phyloP scores from a whole-genome alignment of 2,113 vertebrate species.

The Periophthalmodon schlosseri region DNA sequence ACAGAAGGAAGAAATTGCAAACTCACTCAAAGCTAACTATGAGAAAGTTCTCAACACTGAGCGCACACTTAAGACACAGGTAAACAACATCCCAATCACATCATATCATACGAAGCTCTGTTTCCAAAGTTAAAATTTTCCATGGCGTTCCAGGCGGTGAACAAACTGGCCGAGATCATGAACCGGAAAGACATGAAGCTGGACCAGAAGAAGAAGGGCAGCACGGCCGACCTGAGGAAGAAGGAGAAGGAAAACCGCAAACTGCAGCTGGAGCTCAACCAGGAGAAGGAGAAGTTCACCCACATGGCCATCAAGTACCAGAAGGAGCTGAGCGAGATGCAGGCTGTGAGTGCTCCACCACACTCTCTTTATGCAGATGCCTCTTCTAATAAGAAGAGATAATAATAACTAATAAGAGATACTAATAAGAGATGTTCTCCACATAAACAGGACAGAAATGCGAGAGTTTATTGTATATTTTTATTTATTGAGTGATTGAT shows the following conservation, averaged over 20 bases:
- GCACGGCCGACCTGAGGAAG: conserved; percentile 93
- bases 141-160: conserved; percentile 86
- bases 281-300: conserved; percentile 98
- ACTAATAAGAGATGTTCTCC: too few species aligned
- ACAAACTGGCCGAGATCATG: conserved; percentile 99
- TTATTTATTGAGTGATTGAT: too few species aligned
- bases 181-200: conserved; percentile 99
- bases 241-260: conserved; percentile 99
- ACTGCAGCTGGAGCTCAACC: conserved; percentile 94
- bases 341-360: conserved; percentile 81
- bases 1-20: conserved; percentile 86
- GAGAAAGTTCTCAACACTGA: conserved; percentile 91
- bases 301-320: conserved; percentile 96
- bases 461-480: too few species aligned
- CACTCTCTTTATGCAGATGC: neutral
- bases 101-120: neutral
- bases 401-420: too few species aligned
- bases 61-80: conserved; percentile 96
- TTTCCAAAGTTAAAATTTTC: neutral
- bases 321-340: conserved; percentile 94
- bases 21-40: conserved; percentile 81
- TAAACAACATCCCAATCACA: neutral
- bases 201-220: conserved; percentile 93
- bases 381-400: too few species aligned
- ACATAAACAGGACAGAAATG: neutral